These are phyloP conservation scores for Mylabris phalerata DNA, from an alignment of 1,140 invertebrate species.

Conservation along the genomic window DNA sequence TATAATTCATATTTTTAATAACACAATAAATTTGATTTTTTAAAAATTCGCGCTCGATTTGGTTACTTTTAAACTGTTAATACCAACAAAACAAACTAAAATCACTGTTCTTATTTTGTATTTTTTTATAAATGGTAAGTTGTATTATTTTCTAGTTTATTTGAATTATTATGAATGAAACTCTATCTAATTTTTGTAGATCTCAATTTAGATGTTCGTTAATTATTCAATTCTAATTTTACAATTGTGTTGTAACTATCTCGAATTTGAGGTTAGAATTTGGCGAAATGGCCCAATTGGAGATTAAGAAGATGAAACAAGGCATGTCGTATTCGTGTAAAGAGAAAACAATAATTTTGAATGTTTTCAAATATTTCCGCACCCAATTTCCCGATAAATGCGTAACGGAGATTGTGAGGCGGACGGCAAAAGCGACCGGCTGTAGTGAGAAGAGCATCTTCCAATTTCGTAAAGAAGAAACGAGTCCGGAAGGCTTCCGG, in stretches of 20 bases:
- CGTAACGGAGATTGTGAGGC: conserved; percentile 34
- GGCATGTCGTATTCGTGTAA: conserved; percentile 38
- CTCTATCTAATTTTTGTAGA: not conserved
- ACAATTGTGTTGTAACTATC: not conserved
- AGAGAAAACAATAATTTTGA: conserved; percentile 39
- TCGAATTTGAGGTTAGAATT: not conserved
- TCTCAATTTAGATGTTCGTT: not conserved
- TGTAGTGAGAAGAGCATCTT: conserved; percentile 40
- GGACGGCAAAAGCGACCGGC: conserved; percentile 36
- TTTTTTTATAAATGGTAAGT: no score
- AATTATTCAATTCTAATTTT: not conserved
- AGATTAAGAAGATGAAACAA: conserved; percentile 39
- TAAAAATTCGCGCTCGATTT: not conserved
- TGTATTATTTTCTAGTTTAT: not conserved
- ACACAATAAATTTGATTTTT: not conserved
- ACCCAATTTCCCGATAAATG: conserved; percentile 31
- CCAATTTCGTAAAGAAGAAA: conserved; percentile 38
- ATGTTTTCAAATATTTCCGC: conserved; percentile 38
- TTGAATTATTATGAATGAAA: not conserved
- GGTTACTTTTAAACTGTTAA: no score
- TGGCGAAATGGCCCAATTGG: conserved; percentile 12
- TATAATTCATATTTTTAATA: not conserved
- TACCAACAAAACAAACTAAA: no score
- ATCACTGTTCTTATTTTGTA: no score
- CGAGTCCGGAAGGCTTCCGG: conserved; percentile 35